Evolutionary conservation across 2,797 vertebrate genomes (phyloP), one percentile per base, ranked within the genome.

Genomic region (Uromys caudimaculatus): DNA sequence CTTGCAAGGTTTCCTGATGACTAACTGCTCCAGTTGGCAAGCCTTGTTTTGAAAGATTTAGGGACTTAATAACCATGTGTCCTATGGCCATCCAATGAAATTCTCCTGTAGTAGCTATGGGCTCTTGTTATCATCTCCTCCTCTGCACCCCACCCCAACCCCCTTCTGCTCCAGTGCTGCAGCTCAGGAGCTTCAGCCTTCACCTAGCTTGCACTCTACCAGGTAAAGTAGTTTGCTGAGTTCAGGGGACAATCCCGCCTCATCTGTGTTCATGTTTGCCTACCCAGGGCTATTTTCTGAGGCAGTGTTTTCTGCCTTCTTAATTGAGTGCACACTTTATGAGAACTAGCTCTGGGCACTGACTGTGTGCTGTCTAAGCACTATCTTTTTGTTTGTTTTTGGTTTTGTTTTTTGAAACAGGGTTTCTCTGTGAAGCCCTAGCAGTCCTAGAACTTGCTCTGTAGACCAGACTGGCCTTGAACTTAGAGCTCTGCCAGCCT

Each of bases 311-410:
- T 13, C n/a, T 17, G 10, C 1, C 29, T 2, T 76, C 6, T 4
- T 14, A 27, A 35, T 17, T 17, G 3, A 1, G 1, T 1, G 17
- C 21, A 12, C 11, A 3, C 38, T 23, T 47, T 1, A 2, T 24
- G 1, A 41, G 52, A 91, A 60, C 50, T 5, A 5, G 32, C 4
- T 1, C 4, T 62, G 38, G 56, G 27, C 38, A 62, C 21, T 62
- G 41, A 11, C 58, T 62, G n/a, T 19, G 2, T 35, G 35, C 4
- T 77, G 5, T 62, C 29, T 64, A 29, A 84, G 41, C 29, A 47
- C 38, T 44, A 10, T 41, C 38, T 44, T 24, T 75, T 44, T 75
- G 73, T 27, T 44, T 38, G 67, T 3, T 71, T 71, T 4, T 27
- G 23, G 11, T 75, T 75, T 75, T 73, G 38, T 44, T 44, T 75